Base-by-base conservation (phyloP, 2,113 vertebrate genomes). In the Acanthochromis polyacanthus region DNA sequence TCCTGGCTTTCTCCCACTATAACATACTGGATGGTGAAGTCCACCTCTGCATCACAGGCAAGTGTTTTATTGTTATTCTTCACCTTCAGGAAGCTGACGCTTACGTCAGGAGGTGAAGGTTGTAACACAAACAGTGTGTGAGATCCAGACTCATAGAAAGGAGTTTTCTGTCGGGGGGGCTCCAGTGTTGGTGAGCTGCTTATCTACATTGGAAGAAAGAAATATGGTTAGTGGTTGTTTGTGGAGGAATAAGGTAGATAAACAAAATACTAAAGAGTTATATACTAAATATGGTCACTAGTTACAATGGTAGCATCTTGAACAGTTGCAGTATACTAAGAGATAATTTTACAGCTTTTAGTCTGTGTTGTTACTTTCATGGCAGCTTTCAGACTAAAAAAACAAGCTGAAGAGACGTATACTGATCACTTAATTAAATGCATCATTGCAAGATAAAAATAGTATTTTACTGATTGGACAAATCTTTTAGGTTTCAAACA, bases 41-140 rank as follows among this genome's bases (percentile, higher is more conserved):
- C 2, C 28, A 67, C 51, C 20, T 89, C 76, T 36, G 0, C 30
- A 17, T 71, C 63, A 67, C 94, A 95, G 32, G 40, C 19, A 25
- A 95, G 69, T 5, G 71, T 5, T 4, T 68, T 2, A 2, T 84
- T 55, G 9, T 32, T 79, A 4, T 3, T 76, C 64, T 89, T 81
- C 36, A 95, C 59, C 36, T 70, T 56, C 38, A 95, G 61, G 46
- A 25, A 75, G 83, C 93, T 94, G 61, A 75, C 57, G 85, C 28
- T 80, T 83, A 52, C 72, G 7, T 91, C 43, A 4, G 10, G 12
- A 43, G 90, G 70, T 9, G 72, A n/a, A 1, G 32, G 12, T 28
- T 45, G 62, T 53, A 30, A 30, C 1, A 85, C 0, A 0, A 78
- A 80, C 55, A 94, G 0, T 0, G 0, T 16, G 7, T 86, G 66